Conservation (phyloP, 2,888 invertebrate species). For the Pristionchus fissidentatus region DNA sequence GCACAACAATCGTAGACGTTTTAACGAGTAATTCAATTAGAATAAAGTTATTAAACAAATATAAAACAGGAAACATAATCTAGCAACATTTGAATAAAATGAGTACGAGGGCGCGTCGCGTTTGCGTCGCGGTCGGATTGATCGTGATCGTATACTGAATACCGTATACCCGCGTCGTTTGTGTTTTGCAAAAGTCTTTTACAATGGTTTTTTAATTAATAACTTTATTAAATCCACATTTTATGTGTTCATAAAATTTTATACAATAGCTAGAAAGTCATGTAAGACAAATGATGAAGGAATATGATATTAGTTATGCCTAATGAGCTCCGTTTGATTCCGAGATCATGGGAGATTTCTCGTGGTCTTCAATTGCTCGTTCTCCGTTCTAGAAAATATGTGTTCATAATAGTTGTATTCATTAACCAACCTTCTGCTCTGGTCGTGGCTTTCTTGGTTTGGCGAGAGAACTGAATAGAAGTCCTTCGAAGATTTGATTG, state of each 20-base stretch:
- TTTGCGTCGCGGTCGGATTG: neutral
- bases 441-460: constrained; percentile 6
- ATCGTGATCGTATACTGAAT: no score
- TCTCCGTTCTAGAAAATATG: neutral
- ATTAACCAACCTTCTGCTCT: neutral
- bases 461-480: constrained; percentile 1
- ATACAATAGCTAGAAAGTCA: neutral
- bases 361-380: no score
- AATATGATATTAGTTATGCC: neutral
- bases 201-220: neutral
- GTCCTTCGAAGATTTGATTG: constrained; percentile 39
- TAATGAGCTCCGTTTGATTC: constrained; percentile 19
- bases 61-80: no score
- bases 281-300: neutral
- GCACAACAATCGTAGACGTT: neutral
- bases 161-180: neutral
- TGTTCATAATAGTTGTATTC: no score
- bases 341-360: constrained; percentile 15
- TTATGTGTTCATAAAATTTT: constrained; percentile 14
- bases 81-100: no score
- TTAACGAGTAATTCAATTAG: no score
- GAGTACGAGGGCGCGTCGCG: neutral
- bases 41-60: no score
- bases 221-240: constrained; percentile 2
- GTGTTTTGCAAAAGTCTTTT: neutral